phyloP scores from a whole-genome alignment of 2,888 invertebrate species.

The Clusia tigrina region DNA sequence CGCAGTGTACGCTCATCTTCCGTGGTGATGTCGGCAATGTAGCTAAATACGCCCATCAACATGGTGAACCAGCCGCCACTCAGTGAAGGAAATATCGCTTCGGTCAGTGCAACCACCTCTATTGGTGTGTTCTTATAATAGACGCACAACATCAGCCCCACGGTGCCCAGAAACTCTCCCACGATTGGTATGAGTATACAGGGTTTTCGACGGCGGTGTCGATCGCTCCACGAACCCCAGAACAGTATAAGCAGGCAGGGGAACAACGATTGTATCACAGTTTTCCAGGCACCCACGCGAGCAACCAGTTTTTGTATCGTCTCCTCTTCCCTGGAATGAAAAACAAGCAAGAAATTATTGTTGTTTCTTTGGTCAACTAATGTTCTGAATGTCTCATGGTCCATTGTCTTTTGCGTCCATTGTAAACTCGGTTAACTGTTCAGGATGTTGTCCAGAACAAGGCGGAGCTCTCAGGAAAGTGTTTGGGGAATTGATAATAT shows the following conservation, averaged over 20 bases:
- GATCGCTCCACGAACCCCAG: conserved; percentile 81
- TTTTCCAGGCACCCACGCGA: conserved; percentile 86
- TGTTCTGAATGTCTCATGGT: too few species aligned
- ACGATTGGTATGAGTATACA: conserved; percentile 84
- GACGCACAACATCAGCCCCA: conserved; percentile 80
- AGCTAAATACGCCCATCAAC: conserved; percentile 91
- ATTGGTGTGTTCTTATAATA: conserved; percentile 82
- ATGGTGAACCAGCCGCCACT: conserved; percentile 88
- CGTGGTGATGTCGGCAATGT: conserved; percentile 86
- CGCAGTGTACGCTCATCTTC: conserved; percentile 83
- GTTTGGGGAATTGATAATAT: background rate
- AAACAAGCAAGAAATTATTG: background rate
- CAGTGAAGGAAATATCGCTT: conserved; percentile 82
- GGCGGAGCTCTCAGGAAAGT: too few species aligned
- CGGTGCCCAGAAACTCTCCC: conserved; percentile 80
- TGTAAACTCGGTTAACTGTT: too few species aligned
- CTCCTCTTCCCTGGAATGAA: conserved; percentile 67
- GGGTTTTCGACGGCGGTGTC: conserved; percentile 67
- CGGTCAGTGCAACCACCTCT: conserved; percentile 81
- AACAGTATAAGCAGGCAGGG: conserved; percentile 85
- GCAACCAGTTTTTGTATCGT: conserved; percentile 79
- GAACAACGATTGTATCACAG: conserved; percentile 81
- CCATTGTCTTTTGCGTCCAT: too few species aligned
- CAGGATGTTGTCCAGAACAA: too few species aligned
- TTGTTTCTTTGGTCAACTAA: too few species aligned